phyloP scores from a whole-genome alignment of 2,797 vertebrate genomes.

The Columba guinea region DNA sequence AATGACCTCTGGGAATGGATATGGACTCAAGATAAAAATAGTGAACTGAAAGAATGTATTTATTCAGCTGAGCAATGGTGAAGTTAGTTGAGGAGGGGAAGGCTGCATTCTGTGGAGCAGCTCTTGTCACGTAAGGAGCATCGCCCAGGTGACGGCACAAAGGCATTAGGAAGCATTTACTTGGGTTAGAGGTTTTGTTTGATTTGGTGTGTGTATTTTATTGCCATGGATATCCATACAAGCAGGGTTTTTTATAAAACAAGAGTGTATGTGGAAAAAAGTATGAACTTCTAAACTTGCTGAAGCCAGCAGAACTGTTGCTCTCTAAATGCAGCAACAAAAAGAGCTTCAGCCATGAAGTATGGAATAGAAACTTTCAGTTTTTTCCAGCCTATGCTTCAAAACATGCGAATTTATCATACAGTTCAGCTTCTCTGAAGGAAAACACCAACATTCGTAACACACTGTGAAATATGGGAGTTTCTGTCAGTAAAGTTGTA shows the following conservation, averaged over 20 bases:
- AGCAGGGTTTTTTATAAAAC: neutral
- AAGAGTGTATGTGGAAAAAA: neutral
- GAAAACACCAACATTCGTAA: neutral
- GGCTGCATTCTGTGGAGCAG: neutral
- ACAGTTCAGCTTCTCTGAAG: neutral
- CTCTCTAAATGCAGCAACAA: neutral
- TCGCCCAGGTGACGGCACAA: neutral
- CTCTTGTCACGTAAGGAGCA: neutral
- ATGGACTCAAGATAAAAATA: neutral
- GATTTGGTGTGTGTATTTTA: neutral
- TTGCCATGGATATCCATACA: slow-evolving; percentile 17
- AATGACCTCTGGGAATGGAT: slow-evolving; percentile 23
- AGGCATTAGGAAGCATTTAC: neutral
- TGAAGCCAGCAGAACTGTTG: neutral
- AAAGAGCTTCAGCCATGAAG: neutral
- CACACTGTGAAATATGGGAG: neutral
- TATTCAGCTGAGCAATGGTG: slow-evolving; percentile 44
- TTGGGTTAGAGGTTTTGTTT: neutral
- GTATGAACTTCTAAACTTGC: neutral
- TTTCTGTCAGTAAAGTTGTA: neutral
- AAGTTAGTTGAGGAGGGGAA: neutral
- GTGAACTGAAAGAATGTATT: slow-evolving; percentile 36
- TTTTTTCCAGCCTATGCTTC: neutral
- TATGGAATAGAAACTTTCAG: neutral
- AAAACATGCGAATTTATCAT: neutral